These are phyloP conservation scores for Albula goreensis DNA, from an alignment of 2,113 vertebrate species.

Conservation along the genomic window DNA sequence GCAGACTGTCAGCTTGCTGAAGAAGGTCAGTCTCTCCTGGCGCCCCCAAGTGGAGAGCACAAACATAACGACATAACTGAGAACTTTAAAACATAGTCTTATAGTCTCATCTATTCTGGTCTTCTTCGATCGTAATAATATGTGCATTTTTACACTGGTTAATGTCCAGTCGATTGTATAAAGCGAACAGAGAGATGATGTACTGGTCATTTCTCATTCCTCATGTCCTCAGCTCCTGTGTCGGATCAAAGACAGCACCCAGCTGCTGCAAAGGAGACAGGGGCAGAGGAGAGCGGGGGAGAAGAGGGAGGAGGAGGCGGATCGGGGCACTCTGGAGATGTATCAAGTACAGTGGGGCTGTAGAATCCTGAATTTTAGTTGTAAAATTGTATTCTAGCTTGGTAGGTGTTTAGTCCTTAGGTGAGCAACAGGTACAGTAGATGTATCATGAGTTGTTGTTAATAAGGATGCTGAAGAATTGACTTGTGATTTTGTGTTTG, in stretches of 20 bases:
- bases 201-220: conserved; percentile 20
- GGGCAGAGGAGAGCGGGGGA: conserved; percentile 63
- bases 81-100: background rate
- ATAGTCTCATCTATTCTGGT: background rate
- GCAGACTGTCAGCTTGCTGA: conserved; percentile 83
- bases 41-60: background rate
- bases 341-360: conserved; percentile 72
- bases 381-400: too few species aligned
- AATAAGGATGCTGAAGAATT: background rate
- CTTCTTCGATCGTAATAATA: background rate
- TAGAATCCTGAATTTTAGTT: too few species aligned
- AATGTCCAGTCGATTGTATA: too few species aligned
- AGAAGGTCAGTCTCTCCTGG: conserved; percentile 74
- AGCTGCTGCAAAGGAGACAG: conserved; percentile 78
- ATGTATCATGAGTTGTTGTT: background rate
- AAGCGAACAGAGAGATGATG: conserved; percentile 7
- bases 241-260: conserved; percentile 84
- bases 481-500: background rate
- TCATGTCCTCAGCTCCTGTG: conserved; percentile 76
- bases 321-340: conserved; percentile 61
- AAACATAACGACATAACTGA: background rate
- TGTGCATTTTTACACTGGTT: too few species aligned
- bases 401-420: background rate
- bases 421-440: background rate
- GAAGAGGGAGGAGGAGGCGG: conserved; percentile 35